phyloP scores from a whole-genome alignment of 2,113 vertebrate genomes.

The Gobio gobio region DNA sequence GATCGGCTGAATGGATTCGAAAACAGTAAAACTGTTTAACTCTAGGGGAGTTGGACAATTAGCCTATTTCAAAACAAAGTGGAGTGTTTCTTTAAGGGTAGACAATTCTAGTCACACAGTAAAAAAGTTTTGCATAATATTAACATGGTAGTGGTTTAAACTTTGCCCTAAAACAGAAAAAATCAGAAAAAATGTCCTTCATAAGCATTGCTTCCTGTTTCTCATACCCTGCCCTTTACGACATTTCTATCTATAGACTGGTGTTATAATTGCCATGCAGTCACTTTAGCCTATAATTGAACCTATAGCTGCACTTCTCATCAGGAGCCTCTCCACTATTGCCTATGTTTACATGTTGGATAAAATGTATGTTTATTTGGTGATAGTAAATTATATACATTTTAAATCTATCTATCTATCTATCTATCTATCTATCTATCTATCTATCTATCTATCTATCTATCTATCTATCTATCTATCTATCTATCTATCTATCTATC shows the following conservation, averaged over 20 bases:
- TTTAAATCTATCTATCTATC: no score
- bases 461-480: no score
- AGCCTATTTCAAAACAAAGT: no score
- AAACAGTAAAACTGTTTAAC: no score
- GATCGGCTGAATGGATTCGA: no score
- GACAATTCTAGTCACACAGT: neutral
- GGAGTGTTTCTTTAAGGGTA: neutral
- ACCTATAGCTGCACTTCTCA: neutral
- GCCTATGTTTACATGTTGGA: neutral
- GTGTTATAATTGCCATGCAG: neutral
- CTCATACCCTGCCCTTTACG: slow-evolving; percentile 1
- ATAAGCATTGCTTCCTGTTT: neutral
- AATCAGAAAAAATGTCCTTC: neutral
- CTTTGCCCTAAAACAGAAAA: neutral
- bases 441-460: no score
- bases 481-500: no score
- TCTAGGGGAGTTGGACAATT: no score
- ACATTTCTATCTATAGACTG: slow-evolving; percentile 32
- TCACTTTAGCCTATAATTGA: slow-evolving; percentile 3
- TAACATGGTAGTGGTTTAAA: slow-evolving; percentile 37
- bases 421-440: no score
- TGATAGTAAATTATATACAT: no score
- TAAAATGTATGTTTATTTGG: no score
- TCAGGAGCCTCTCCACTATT: neutral
- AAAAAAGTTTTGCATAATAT: slow-evolving; percentile 21